A percentile compares a stretch with the other conserved stretches of the same genome.
phyloP scores from a whole-genome alignment of 2,888 invertebrate species.

The Brachyopa scutellaris region DNA sequence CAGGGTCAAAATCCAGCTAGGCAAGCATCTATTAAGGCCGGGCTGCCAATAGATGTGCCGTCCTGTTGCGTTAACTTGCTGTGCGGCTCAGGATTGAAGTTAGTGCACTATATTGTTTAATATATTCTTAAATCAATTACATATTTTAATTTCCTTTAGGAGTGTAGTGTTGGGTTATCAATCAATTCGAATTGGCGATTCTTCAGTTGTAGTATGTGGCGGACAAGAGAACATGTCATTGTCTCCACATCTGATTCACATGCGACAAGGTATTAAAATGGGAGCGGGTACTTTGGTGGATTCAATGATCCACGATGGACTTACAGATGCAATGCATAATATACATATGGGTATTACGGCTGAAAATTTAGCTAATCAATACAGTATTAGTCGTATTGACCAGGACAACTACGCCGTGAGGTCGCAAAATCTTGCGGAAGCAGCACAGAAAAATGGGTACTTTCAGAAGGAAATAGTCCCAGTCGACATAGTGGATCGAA shows the following conservation, averaged over 20 bases:
- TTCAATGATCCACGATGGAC: slow-evolving; percentile 86
- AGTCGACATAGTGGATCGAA: slow-evolving; percentile 83
- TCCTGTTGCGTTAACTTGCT: slow-evolving; percentile 89
- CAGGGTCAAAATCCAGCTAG: slow-evolving; percentile 93
- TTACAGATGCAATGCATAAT: slow-evolving; percentile 88
- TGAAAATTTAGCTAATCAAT: slow-evolving; percentile 89
- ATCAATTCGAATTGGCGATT: slow-evolving; percentile 86
- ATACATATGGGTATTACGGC: slow-evolving; percentile 92
- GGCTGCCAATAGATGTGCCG: slow-evolving; percentile 86
- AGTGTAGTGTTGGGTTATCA: slow-evolving; percentile 87
- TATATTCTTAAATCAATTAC: neutral
- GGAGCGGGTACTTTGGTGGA: slow-evolving; percentile 86
- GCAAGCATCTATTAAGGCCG: slow-evolving; percentile 89
- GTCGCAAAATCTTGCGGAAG: slow-evolving; percentile 87
- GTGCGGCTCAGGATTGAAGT: slow-evolving; percentile 92
- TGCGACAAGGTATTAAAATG: slow-evolving; percentile 86
- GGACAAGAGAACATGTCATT: slow-evolving; percentile 93
- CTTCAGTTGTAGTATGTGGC: slow-evolving; percentile 87
- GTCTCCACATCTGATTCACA: slow-evolving; percentile 86
- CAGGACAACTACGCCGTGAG: slow-evolving; percentile 88
- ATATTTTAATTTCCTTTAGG: slow-evolving; percentile 79
- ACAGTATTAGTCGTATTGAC: slow-evolving; percentile 85
- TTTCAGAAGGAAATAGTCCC: slow-evolving; percentile 89
- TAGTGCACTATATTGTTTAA: slow-evolving; percentile 63
- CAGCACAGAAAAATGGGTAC: slow-evolving; percentile 84